Evolutionary conservation across 1,140 invertebrate genomes (phyloP).

Genomic region (Ectropis grisescens): DNA sequence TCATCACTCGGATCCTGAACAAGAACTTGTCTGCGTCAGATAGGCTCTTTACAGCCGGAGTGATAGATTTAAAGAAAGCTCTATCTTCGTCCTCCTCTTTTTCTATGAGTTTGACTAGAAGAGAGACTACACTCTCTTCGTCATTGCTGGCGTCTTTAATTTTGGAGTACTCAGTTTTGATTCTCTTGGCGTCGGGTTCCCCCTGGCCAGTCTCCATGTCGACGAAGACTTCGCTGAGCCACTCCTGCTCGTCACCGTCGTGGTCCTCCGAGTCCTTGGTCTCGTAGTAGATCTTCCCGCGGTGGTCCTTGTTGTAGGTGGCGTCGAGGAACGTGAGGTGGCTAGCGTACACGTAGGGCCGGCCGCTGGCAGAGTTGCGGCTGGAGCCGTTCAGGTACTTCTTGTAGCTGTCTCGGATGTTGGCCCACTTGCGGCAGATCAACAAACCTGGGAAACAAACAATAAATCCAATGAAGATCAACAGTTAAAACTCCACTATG

Average conservation of each 20-base stretch:
- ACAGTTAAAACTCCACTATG: not conserved
- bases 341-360: slow-evolving; percentile 24
- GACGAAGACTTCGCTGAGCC: slow-evolving; percentile 23
- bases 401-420: slow-evolving; percentile 29
- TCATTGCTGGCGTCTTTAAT: slow-evolving; percentile 10
- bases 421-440: slow-evolving; percentile 35
- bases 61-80: slow-evolving; percentile 36
- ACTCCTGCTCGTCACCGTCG: slow-evolving; percentile 14
- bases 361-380: not conserved
- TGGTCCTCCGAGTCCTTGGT: slow-evolving; percentile 10
- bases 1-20: slow-evolving; percentile 32
- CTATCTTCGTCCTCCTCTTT: slow-evolving; percentile 35
- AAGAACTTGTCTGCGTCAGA: slow-evolving; percentile 27
- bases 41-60: slow-evolving; percentile 24
- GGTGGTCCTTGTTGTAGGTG: not conserved
- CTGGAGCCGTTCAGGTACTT: slow-evolving; percentile 18
- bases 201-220: slow-evolving; percentile 12
- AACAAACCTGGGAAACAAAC: slow-evolving; percentile 15
- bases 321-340: slow-evolving; percentile 23
- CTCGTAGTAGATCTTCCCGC: slow-evolving; percentile 3
- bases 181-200: slow-evolving; percentile 12
- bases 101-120: slow-evolving; percentile 24
- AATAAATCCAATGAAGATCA: no score
- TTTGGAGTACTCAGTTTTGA: slow-evolving; percentile 13
- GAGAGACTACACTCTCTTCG: slow-evolving; percentile 15